Conservation (phyloP, 2,888 invertebrate genomes). For the Clivina fossor region DNA sequence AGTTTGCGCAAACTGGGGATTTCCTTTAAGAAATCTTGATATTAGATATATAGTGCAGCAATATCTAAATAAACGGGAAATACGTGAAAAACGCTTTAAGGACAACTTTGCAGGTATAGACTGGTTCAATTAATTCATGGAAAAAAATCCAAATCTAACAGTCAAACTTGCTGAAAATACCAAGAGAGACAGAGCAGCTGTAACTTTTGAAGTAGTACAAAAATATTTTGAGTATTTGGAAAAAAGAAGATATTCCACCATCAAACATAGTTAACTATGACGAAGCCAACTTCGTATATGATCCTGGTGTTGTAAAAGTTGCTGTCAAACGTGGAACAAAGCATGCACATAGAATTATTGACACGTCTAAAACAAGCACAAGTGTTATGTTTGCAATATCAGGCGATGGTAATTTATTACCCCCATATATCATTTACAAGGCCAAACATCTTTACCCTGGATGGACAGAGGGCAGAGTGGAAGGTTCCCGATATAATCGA, state of each 20-base stretch:
- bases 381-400: slow-evolving; percentile 43
- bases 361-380: slow-evolving; percentile 33
- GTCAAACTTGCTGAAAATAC: slow-evolving; percentile 19
- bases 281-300: slow-evolving; percentile 3
- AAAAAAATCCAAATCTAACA: neutral
- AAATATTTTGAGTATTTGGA: slow-evolving; percentile 27
- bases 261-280: slow-evolving; percentile 10
- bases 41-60: neutral
- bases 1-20: too few relatives aligned
- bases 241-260: neutral
- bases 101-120: neutral
- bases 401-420: slow-evolving; percentile 42
- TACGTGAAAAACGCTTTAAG: neutral
- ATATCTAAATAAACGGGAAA: neutral
- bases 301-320: slow-evolving; percentile 5
- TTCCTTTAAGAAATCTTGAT: neutral
- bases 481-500: slow-evolving; percentile 39
- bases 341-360: slow-evolving; percentile 33
- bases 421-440: slow-evolving; percentile 45
- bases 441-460: slow-evolving; percentile 40
- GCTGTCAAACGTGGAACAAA: slow-evolving; percentile 31
- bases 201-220: slow-evolving; percentile 34
- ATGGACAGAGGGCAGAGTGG: slow-evolving; percentile 43
- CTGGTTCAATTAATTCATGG: neutral
- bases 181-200: too few relatives aligned